Evolutionary conservation across 1,140 invertebrate genomes (phyloP), one percentile per base, ranked within the genome.

Genomic region (Lysiphlebus fabarum): DNA sequence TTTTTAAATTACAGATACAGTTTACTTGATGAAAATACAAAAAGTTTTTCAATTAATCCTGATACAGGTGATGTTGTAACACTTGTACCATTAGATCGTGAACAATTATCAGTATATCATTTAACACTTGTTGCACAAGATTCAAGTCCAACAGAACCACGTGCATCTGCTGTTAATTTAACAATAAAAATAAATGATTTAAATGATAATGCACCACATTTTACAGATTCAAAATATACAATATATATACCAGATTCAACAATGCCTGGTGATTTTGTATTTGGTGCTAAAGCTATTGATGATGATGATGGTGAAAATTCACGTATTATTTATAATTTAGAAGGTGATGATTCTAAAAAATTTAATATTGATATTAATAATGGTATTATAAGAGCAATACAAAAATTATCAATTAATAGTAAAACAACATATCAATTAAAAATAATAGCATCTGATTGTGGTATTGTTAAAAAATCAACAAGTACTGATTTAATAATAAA

Each of bases 141-240:
- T 74, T 92, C 88, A 49, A 92, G 91, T 42, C 83, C 89, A 6
- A 93, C 90, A 1, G 89, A 91, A 62, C 89, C 89, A 0, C 76
- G 86, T 63, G 89, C 90, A 1, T 83, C 87, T 6, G 87, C 89
- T 3, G 88, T 91, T 1, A 92, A 92, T 75, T 77, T 96, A 6
- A 93, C 88, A 0, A 89, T 96, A 40, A 78, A 74, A 11, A 85
- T 95, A 3, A 78, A 80, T 42, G 93, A 96, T 76, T 85, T 90
- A 64, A 96, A 96, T 74, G 94, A 96, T 73, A 95, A 95, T 72
- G 82, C 86, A 10, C 94, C 94, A 0, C 81, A 79, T 47, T 95
- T 96, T 74, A 82, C 85, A 4, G 83, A 85, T 60, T 76, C 83
- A 2, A 80, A 82, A 51, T 93, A 91, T 69, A 86, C 86, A 54